Conservation (phyloP, 2,797 vertebrate species). For the Pipistrellus kuhlii region DNA sequence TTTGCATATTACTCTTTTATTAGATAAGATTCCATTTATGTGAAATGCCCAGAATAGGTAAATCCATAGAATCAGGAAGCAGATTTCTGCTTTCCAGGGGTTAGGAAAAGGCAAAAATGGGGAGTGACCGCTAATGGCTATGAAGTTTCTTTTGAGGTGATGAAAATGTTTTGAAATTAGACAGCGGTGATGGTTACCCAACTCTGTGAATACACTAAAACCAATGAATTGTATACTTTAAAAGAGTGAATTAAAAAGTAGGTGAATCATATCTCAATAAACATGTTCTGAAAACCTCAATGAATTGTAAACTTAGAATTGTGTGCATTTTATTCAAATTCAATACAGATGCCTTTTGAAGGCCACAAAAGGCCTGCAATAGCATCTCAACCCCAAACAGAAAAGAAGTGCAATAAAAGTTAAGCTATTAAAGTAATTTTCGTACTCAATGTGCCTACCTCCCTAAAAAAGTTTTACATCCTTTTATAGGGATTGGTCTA, state of each 20-base stretch:
- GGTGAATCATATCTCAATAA: background rate
- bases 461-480: background rate
- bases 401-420: background rate
- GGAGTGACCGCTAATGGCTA: background rate
- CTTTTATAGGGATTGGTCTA: background rate
- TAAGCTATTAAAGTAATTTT: background rate
- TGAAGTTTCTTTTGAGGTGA: background rate
- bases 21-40: background rate
- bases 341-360: background rate
- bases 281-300: background rate
- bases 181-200: background rate
- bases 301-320: background rate
- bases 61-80: background rate
- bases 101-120: background rate
- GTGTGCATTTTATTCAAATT: background rate
- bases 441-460: background rate
- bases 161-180: slow-evolving; percentile 8
- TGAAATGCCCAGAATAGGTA: background rate
- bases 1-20: too few species aligned
- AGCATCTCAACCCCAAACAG: background rate
- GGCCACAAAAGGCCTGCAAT: background rate
- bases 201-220: background rate
- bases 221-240: background rate
- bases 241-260: background rate
- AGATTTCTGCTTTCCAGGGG: background rate